phyloP scores from a whole-genome alignment of 2,113 vertebrate species.

The Vombatus ursinus region DNA sequence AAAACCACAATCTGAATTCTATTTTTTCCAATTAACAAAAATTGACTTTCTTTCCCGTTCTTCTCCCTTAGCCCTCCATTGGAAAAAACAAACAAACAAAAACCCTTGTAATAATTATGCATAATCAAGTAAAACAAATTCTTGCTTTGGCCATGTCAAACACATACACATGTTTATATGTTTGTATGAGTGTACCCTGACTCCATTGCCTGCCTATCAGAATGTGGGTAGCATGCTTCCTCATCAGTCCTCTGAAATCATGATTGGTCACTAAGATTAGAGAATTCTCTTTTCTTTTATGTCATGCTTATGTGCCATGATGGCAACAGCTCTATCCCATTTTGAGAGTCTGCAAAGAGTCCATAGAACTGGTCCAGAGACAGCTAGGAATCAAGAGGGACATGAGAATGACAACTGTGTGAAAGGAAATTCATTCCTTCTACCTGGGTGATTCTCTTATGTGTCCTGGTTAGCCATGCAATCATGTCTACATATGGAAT shows the following conservation, averaged over 20 bases:
- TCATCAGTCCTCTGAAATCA: neutral
- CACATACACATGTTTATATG: too few relatives aligned
- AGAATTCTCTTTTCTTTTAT: neutral
- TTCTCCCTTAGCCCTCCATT: neutral
- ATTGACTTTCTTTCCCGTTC: neutral
- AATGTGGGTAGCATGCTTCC: neutral
- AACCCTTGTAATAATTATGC: neutral
- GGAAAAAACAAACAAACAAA: neutral
- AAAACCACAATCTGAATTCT: neutral
- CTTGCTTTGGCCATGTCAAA: neutral
- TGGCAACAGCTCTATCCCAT: neutral
- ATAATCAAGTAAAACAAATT: neutral
- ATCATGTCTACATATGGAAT: neutral
- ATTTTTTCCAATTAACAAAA: neutral
- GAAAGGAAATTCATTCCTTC: neutral
- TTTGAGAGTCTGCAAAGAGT: neutral
- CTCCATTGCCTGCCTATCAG: neutral
- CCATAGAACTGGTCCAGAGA: neutral
- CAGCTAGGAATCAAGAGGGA: neutral
- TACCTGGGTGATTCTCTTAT: neutral
- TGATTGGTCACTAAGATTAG: neutral
- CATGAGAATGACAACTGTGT: neutral
- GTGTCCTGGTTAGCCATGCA: neutral
- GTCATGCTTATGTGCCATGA: neutral
- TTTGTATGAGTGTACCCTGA: neutral